Conservation (phyloP, 2,113 vertebrate genomes). For the Hiodon alosoides region DNA sequence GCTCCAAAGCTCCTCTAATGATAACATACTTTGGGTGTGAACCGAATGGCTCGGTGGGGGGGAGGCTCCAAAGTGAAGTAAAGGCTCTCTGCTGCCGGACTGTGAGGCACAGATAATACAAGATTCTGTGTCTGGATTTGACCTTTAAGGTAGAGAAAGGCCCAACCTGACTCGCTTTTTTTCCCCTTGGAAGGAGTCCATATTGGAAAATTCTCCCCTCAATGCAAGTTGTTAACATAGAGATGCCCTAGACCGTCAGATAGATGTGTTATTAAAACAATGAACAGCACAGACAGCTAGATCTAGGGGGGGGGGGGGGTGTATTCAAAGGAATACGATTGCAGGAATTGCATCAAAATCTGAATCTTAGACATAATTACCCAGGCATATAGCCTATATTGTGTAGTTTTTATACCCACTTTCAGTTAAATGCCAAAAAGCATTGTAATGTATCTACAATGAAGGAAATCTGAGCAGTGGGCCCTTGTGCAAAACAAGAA, state of each 20-base stretch:
- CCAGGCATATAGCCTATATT: no score
- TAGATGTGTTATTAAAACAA: background rate
- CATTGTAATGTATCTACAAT: no score
- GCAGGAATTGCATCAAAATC: no score
- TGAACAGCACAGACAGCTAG: background rate
- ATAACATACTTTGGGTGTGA: conserved; percentile 13
- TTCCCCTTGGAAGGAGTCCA: no score
- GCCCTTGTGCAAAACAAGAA: no score
- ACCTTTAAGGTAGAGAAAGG: background rate
- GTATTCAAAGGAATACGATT: background rate
- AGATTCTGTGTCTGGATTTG: background rate
- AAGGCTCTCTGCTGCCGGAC: background rate
- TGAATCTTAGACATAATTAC: no score
- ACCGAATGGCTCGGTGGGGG: background rate
- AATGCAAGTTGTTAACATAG: no score
- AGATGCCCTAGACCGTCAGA: background rate
- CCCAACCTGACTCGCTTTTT: background rate
- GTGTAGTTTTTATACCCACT: no score
- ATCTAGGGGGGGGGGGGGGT: background rate
- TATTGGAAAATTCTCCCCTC: no score
- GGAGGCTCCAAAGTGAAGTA: background rate
- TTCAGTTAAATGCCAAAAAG: no score
- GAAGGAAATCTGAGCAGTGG: no score
- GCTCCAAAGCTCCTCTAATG: conserved; percentile 9
- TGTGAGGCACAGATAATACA: conserved; percentile 8